phyloP scores from a whole-genome alignment of 1,140 invertebrate genomes.

The Hyles vespertilio region DNA sequence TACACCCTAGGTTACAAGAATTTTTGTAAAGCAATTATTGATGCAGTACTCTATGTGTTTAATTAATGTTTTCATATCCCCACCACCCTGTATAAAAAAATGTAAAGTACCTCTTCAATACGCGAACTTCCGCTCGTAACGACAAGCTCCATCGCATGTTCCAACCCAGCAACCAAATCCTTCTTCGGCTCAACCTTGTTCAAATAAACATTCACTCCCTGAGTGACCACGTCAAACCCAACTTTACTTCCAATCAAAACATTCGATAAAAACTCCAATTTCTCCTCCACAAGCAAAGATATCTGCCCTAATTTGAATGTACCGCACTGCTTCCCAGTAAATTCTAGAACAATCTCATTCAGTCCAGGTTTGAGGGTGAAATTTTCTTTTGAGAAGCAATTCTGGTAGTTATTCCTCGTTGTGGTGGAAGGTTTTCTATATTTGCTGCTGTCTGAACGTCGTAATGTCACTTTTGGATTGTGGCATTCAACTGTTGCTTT shows the following conservation, averaged over 20 bases:
- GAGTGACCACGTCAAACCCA: slow-evolving; percentile 64
- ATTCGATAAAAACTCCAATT: slow-evolving; percentile 80
- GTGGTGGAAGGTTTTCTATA: slow-evolving; percentile 76
- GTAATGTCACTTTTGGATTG: slow-evolving; percentile 76
- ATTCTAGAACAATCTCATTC: slow-evolving; percentile 81
- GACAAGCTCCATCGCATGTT: slow-evolving; percentile 81
- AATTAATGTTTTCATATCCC: no score
- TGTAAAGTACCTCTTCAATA: slow-evolving; percentile 51
- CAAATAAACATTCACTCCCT: slow-evolving; percentile 67
- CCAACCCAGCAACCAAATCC: slow-evolving; percentile 82
- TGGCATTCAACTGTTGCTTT: slow-evolving; percentile 80
- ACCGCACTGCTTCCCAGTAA: slow-evolving; percentile 77
- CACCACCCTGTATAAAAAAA: no score
- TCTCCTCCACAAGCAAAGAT: slow-evolving; percentile 77
- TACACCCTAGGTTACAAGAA: no score
- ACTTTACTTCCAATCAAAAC: slow-evolving; percentile 56
- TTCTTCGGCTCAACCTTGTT: slow-evolving; percentile 76
- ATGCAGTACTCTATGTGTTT: no score
- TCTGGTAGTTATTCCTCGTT: slow-evolving; percentile 79
- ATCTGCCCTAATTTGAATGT: slow-evolving; percentile 79
- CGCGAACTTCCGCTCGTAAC: slow-evolving; percentile 81
- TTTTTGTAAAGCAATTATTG: no score
- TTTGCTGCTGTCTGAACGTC: slow-evolving; percentile 77
- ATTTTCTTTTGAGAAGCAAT: slow-evolving; percentile 76
- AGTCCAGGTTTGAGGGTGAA: slow-evolving; percentile 80